Percentiles rank a stretch among this genome's conserved stretches.
These are phyloP conservation scores for Periparus ater DNA, from an alignment of 2,797 vertebrate genomes.

Conservation along the genomic window DNA sequence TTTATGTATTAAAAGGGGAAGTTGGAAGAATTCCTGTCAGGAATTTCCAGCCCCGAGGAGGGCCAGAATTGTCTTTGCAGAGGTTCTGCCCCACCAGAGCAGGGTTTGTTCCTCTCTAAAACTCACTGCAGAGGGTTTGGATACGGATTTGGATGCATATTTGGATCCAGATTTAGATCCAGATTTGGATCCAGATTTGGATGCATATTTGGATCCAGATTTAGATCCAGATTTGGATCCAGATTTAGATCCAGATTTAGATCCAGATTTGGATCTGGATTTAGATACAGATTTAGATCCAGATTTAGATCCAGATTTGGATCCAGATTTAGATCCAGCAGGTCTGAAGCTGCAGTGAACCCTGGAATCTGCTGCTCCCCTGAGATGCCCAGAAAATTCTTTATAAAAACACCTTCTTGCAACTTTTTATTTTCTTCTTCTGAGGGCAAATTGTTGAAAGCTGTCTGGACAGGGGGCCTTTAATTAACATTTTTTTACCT, in stretches of 20 bases:
- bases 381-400: neutral
- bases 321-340: neutral
- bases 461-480: neutral
- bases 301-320: too few relatives aligned
- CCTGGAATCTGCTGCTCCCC: neutral
- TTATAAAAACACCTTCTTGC: neutral
- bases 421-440: neutral
- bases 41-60: neutral
- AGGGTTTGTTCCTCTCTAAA: neutral
- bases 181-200: neutral
- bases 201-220: too few relatives aligned
- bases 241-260: neutral
- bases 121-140: neutral
- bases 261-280: neutral
- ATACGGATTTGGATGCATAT: neutral
- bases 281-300: too few relatives aligned
- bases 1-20: neutral
- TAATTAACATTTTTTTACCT: slow-evolving; percentile 10
- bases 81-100: neutral
- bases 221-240: neutral
- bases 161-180: too few relatives aligned
- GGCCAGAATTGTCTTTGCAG: neutral
- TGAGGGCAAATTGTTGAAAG: neutral
- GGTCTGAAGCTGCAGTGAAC: neutral
- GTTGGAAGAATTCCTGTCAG: neutral